Base-by-base conservation (phyloP, 2,888 invertebrate species). In the Andrena flavipes region DNA sequence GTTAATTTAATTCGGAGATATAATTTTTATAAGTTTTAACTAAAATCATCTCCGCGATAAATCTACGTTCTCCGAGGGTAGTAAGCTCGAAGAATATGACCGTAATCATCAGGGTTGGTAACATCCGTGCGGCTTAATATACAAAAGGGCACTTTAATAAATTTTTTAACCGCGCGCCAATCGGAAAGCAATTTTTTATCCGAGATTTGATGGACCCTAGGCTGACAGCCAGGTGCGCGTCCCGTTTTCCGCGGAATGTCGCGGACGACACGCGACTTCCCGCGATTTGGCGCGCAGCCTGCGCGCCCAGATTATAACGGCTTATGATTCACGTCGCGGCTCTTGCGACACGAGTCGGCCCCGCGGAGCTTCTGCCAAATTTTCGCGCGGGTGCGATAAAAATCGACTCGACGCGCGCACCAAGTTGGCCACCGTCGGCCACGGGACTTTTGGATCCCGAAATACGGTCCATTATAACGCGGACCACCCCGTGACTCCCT, bases 391-490 rank as follows among this genome's bases (percentile, higher is more conserved):
- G 29, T 54, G 59, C 64, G 73, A 73, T 59, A 84, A 84, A 84
- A 84, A 84, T 80, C 33, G 7, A 8, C 20, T 62, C 8, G 13
- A 23, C 48, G 26, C 20, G 20, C 8, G 20, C 62, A 49, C 42
- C 48, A 75, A 77, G 72, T 84, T 84, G 84, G 84, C 76, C 70
- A 73, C 71, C 72, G 59, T n/a, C 73, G 16, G 23, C 35, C 65
- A 42, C 49, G 49, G 71, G 73, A 70, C 6, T 54, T 1, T 23
- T 20, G 72, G 77, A 70, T 84, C 85, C 75, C 74, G 68, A 85
- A 85, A 85, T 85, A 84, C 82, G 75, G 79, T 23, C 26, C 67
- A 84, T 84, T 85, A 85, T 74, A 82, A 79, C 56, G 23, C 56
- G 10, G 23, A 3, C 56, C 16, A n/a, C 60, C 60, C 60, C 69